A percentile compares a stretch with the other conserved stretches of the same genome.
These are phyloP conservation scores for Oithona nana DNA, from an alignment of 2,888 invertebrate species.

Conservation along the genomic window DNA sequence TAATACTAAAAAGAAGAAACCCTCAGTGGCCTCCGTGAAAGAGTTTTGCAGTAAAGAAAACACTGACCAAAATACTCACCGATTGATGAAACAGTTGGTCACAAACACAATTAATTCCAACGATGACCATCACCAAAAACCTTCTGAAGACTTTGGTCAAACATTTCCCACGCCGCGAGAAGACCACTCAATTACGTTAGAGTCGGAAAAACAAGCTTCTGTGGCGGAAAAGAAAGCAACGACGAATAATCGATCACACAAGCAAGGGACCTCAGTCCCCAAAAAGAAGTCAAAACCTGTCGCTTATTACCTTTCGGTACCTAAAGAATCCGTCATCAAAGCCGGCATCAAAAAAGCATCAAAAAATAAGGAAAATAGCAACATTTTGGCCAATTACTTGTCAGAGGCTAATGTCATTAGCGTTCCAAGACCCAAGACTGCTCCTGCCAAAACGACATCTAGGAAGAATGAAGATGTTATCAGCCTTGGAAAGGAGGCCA, in stretches of 20 bases:
- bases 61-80: background rate
- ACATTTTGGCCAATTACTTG: slow-evolving; percentile 2
- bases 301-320: background rate
- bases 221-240: background rate
- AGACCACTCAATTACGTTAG: background rate
- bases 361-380: slow-evolving; percentile 6
- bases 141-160: slow-evolving; percentile 1
- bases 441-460: background rate
- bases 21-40: background rate
- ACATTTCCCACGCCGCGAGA: slow-evolving; percentile 9
- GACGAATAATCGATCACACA: background rate
- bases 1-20: no score
- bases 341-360: background rate
- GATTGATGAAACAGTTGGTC: background rate
- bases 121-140: background rate
- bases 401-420: background rate
- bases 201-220: background rate
- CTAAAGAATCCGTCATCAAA: background rate
- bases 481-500: background rate
- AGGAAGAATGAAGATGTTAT: background rate
- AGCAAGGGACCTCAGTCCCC: background rate
- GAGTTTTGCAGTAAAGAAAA: no score
- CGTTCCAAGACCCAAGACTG: background rate
- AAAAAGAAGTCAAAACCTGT: background rate
- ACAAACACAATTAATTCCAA: background rate